Evolutionary conservation across 2,888 invertebrate genomes (phyloP), one percentile per base, ranked within the genome.

Genomic region (Nesidiocoris tenuis): DNA sequence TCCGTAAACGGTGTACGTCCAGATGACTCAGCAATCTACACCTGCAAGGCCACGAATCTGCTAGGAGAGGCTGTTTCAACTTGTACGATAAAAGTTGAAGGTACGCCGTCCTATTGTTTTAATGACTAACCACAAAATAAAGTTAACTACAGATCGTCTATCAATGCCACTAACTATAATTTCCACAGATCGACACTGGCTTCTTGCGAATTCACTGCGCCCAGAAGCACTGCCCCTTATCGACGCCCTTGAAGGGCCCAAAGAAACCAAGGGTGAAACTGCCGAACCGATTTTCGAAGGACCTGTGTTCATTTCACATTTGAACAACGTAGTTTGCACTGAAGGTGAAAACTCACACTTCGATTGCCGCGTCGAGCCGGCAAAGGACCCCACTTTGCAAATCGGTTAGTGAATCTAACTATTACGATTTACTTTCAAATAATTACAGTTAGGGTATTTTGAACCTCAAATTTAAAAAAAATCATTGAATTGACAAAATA

Each of bases 51-150:
- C 0, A 92, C 91, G 12, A 98, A 98, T 83, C 87, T 93, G 78
- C 88, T 93, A 76, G 98, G 98, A 61, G 95, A 97, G 86, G 97
- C 96, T 74, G 94, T 95, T 18, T 96, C 96, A 0, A 95, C 95
- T 0, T 91, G 95, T 79, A 92, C 92, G 1, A 87, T 96, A 66
- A 95, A 95, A 84, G 91, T 95, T 82, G 93, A 91, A 82, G 84
- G 84, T 82, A 80, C 39, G 12, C 12, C 39, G n/a, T n/a, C n/a
- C n/a, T n/a, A 67, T 9, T 56, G n/a, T 70, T 61, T 67, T 5
- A 70, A 54, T 54, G 9, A 12, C 54, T 65, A 21, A 17, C 12
- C n/a, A 61, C 19, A 21, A 63, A 71, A n/a, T n/a, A n/a, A n/a
- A n/a, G n/a, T n/a, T n/a, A n/a, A n/a, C n/a, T n/a, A n/a, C n/a